A percentile compares a stretch with the other conserved stretches of the same genome.
These are phyloP conservation scores for Pseudorhiza aurosa DNA, from an alignment of 30 jellyfish, hydroid and myxozoan species.

Conservation along the genomic window DNA sequence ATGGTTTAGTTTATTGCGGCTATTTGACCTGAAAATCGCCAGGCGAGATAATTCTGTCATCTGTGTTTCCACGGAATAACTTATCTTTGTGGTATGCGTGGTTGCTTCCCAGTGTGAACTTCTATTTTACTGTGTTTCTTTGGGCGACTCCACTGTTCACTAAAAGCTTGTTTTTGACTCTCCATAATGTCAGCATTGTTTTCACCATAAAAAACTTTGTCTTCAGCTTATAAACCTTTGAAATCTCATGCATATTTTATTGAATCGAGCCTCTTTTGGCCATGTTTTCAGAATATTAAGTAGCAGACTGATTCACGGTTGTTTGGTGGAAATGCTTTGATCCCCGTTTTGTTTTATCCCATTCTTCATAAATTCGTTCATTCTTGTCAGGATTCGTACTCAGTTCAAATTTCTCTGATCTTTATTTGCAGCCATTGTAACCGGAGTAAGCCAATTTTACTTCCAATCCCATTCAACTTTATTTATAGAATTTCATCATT, in stretches of 20 bases:
- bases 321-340: neutral
- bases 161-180: conserved; percentile 5
- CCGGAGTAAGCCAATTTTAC: no score
- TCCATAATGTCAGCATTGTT: neutral
- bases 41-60: neutral
- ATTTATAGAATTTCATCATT: no score
- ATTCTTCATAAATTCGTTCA: neutral
- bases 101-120: neutral
- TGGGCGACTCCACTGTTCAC: conserved; percentile 4
- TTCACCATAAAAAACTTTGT: conserved; percentile 4
- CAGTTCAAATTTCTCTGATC: neutral
- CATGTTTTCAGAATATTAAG: neutral
- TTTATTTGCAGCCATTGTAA: neutral
- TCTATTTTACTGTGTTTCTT: conserved; percentile 1
- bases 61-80: neutral
- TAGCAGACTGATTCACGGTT: conserved; percentile 2
- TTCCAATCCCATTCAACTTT: no score
- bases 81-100: neutral
- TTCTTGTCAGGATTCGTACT: neutral
- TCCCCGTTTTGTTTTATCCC: conserved; percentile 1
- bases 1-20: neutral
- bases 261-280: neutral
- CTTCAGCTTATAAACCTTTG: neutral
- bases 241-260: neutral
- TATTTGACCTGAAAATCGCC: neutral